A percentile compares a stretch with the other conserved stretches of the same genome.
These are phyloP conservation scores for Tigriopus californicus DNA, from an alignment of 2,888 invertebrate species.

Conservation along the genomic window DNA sequence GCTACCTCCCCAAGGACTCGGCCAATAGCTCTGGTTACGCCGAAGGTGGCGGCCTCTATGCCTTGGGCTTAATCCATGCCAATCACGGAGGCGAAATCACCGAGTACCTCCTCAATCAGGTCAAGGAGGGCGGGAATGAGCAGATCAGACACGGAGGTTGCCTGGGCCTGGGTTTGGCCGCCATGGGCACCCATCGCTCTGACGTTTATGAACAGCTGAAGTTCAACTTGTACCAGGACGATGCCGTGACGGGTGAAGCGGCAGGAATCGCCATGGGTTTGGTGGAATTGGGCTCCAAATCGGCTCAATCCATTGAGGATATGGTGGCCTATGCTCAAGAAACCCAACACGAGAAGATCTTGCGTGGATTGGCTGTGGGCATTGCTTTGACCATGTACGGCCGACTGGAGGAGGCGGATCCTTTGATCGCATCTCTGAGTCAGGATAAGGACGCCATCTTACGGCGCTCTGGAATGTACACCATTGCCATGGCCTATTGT, in stretches of 20 bases:
- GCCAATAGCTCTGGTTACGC: conserved; percentile 51
- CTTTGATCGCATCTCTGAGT: conserved; percentile 40
- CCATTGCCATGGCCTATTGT: conserved; percentile 92
- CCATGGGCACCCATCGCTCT: conserved; percentile 89
- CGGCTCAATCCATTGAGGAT: conserved; percentile 69
- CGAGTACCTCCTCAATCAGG: conserved; percentile 81
- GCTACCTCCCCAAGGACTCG: conserved; percentile 81
- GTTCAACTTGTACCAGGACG: conserved; percentile 91
- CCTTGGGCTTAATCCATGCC: conserved; percentile 90
- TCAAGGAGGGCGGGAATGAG: conserved; percentile 88
- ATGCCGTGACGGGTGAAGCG: conserved; percentile 96
- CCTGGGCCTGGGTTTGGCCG: conserved; percentile 85
- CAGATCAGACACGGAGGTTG: conserved; percentile 94
- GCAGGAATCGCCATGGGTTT: conserved; percentile 98
- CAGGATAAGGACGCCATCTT: conserved; percentile 42
- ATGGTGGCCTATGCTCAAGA: conserved; percentile 57
- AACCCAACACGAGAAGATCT: conserved; percentile 89
- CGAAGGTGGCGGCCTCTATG: conserved; percentile 83
- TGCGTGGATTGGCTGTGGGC: conserved; percentile 88
- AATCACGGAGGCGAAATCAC: conserved; percentile 86
- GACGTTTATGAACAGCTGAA: conserved; percentile 93
- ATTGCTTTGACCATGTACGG: conserved; percentile 94
- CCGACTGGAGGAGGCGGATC: conserved; percentile 86
- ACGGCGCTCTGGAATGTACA: conserved; percentile 59
- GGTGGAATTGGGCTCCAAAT: conserved; percentile 93